Evolutionary conservation across 2,797 vertebrate genomes (phyloP).

Genomic region (Hydrophis major): DNA sequence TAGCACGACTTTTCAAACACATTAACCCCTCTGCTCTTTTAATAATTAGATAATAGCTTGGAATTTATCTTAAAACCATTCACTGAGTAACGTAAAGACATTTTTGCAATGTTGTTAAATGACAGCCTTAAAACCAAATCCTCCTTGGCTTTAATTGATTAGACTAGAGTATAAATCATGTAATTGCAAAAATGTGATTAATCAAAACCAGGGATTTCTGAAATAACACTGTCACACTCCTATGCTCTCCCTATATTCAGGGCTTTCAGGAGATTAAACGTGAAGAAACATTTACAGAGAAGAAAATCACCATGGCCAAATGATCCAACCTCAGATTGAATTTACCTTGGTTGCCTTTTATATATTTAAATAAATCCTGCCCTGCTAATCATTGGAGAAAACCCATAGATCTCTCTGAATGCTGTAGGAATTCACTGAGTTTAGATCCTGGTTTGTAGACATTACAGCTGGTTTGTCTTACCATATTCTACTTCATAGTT

Average conservation of each 20-base stretch:
- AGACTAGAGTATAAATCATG: conserved; percentile 16
- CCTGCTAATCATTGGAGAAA: neutral
- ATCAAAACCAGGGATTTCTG: conserved; percentile 9
- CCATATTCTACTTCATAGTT: neutral
- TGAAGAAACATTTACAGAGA: neutral
- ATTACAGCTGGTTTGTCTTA: neutral
- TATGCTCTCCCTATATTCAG: neutral
- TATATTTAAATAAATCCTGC: neutral
- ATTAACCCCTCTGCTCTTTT: neutral
- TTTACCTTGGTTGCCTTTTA: neutral
- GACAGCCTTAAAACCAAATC: neutral
- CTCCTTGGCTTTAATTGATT: conserved; percentile 25
- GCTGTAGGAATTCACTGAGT: no score
- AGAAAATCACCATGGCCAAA: neutral
- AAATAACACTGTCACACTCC: neutral
- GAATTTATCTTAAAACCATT: conserved; percentile 25
- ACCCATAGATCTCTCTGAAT: neutral
- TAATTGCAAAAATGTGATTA: neutral
- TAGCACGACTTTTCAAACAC: conserved; percentile 4
- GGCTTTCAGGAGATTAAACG: neutral
- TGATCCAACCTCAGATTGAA: neutral
- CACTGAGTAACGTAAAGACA: conserved; percentile 3
- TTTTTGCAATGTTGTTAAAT: conserved; percentile 2
- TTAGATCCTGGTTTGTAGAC: neutral
- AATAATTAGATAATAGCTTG: conserved; percentile 6